A percentile compares a stretch with the other conserved stretches of the same genome.
phyloP scores from a whole-genome alignment of 1,140 invertebrate species.

The Pteromalus puparum region DNA sequence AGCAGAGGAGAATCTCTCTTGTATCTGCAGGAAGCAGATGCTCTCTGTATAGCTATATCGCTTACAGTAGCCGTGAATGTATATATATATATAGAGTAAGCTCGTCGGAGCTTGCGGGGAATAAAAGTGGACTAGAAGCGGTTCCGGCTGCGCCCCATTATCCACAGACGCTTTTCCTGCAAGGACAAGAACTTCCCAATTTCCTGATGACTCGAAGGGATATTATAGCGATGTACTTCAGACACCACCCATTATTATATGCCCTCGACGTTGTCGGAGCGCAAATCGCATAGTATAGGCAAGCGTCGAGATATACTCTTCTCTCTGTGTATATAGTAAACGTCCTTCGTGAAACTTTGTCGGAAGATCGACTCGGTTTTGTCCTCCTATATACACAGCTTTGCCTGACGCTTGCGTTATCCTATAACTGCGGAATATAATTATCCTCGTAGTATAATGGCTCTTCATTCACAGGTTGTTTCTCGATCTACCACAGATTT shows the following conservation, averaged over 20 bases:
- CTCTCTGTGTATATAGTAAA: background rate
- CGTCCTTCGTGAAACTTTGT: background rate
- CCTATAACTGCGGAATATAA: background rate
- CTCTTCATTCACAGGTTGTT: background rate
- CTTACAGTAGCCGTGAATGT: background rate
- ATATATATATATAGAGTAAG: background rate
- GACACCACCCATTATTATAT: background rate
- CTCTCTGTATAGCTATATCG: background rate
- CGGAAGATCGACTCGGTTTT: no score
- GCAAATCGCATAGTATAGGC: background rate
- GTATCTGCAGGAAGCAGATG: no score
- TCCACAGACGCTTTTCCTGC: background rate
- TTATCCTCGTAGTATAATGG: background rate
- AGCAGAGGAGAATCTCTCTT: no score
- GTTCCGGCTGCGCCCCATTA: background rate
- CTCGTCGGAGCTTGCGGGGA: background rate
- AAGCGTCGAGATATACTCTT: background rate
- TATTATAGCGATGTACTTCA: background rate
- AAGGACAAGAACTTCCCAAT: slow-evolving; percentile 16
- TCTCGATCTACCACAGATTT: background rate
- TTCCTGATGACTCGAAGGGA: slow-evolving; percentile 3
- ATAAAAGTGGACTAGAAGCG: background rate
- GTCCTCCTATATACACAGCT: no score
- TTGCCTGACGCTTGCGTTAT: no score
- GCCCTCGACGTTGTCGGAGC: background rate